Percentiles rank a stretch among this genome's conserved stretches.
Evolutionary conservation across 2,113 vertebrate species (phyloP).

Genomic region (Dasyurus viverrinus): DNA sequence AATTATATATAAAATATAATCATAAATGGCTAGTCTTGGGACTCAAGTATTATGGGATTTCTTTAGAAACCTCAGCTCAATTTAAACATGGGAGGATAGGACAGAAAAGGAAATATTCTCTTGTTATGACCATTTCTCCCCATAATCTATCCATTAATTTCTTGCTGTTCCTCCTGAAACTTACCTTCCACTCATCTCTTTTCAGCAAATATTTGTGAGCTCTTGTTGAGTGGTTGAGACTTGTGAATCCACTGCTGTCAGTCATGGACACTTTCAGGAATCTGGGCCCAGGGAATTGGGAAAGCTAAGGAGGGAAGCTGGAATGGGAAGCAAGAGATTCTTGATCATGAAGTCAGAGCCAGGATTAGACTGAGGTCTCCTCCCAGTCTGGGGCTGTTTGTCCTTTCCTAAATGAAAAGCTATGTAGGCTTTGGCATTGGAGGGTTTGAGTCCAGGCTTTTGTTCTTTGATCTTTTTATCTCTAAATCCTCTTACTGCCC

Average conservation of each 20-base stretch:
- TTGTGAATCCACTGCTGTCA: background rate
- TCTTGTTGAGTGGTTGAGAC: background rate
- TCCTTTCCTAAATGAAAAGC: background rate
- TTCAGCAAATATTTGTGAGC: background rate
- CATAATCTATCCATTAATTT: background rate
- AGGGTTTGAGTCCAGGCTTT: background rate
- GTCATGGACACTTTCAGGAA: background rate
- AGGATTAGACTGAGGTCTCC: background rate
- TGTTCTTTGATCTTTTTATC: background rate
- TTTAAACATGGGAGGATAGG: background rate
- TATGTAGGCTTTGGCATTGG: background rate
- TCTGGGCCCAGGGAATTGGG: background rate
- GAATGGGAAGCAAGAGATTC: background rate
- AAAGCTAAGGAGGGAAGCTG: background rate
- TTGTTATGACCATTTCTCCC: background rate
- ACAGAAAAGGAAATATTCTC: background rate
- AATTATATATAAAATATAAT: background rate
- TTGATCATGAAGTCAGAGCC: background rate
- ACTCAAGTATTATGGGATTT: background rate
- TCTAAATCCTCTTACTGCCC: background rate
- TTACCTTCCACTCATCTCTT: background rate
- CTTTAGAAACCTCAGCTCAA: background rate
- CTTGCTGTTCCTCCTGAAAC: background rate
- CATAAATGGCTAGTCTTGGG: background rate
- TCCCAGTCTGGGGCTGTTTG: background rate